Percentiles rank a stretch among this genome's conserved stretches.
phyloP scores from a whole-genome alignment of 2,888 invertebrate genomes.

The Hesperia comma region DNA sequence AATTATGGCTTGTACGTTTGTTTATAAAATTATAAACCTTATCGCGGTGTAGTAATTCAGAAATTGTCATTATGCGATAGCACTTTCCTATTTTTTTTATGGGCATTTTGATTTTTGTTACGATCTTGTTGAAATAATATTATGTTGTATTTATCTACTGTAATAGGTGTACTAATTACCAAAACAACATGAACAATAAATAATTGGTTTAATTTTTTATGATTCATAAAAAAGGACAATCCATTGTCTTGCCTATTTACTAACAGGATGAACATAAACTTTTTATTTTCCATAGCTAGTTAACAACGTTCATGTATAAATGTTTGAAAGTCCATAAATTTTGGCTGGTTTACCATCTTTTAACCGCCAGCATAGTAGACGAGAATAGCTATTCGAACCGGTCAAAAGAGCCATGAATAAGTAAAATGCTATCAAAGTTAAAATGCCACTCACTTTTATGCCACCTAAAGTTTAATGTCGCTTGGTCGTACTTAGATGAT shows the following conservation, averaged over 20 bases:
- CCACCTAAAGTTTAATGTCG: constrained; percentile 5
- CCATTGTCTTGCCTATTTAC: too few relatives aligned
- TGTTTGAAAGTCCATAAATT: neutral
- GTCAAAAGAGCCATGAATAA: constrained; percentile 16
- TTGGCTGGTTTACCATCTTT: neutral
- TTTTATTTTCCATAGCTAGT: too few relatives aligned
- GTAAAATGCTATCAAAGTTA: constrained; percentile 13
- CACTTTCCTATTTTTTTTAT: too few relatives aligned
- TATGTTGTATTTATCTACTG: too few relatives aligned
- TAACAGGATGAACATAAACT: too few relatives aligned
- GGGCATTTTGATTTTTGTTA: too few relatives aligned
- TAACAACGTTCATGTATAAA: neutral
- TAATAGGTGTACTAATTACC: too few relatives aligned
- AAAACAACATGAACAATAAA: too few relatives aligned
- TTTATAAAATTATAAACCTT: neutral
- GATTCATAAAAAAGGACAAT: too few relatives aligned
- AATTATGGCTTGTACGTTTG: neutral
- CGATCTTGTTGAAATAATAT: too few relatives aligned
- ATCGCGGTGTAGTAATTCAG: neutral
- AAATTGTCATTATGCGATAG: too few relatives aligned
- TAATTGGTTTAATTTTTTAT: too few relatives aligned
- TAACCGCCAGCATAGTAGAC: neutral
- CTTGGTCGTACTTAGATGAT: neutral
- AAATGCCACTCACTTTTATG: constrained; percentile 4
- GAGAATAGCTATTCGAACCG: neutral